phyloP scores from a whole-genome alignment of 2,797 vertebrate genomes.

The Sardinella longiceps region DNA sequence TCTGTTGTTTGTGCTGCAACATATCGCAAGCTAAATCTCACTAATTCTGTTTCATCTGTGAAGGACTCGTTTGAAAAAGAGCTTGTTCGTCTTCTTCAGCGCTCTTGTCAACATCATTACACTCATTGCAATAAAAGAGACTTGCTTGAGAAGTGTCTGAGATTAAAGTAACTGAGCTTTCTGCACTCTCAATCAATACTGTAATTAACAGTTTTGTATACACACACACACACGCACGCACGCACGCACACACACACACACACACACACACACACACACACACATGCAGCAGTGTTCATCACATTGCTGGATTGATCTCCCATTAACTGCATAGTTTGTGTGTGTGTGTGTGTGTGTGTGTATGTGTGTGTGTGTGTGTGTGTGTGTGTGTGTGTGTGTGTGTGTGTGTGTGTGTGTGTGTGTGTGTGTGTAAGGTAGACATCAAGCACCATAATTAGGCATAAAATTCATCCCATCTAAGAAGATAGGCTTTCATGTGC shows the following conservation, averaged over 20 bases:
- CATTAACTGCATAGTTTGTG: neutral
- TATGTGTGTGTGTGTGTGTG: neutral
- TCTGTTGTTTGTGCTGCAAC: slow-evolving; percentile 2
- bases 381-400: slow-evolving; percentile 6
- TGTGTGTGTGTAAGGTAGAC: neutral
- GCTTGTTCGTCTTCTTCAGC: neutral
- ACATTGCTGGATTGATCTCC: neutral
- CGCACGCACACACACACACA: too few relatives aligned
- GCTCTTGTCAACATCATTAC: neutral
- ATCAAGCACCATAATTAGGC: neutral
- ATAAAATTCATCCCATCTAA: neutral
- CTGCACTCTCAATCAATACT: neutral
- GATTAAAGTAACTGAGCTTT: neutral
- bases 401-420: slow-evolving; percentile 44
- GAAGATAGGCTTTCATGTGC: neutral
- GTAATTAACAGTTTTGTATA: neutral
- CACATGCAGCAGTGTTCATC: too few relatives aligned
- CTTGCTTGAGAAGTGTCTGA: slow-evolving; percentile 1
- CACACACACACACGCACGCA: too few relatives aligned
- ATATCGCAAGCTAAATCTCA: neutral
- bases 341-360: neutral
- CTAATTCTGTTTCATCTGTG: slow-evolving; percentile 19
- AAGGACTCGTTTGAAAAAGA: neutral
- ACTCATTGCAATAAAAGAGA: neutral
- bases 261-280: slow-evolving; percentile 4